These are phyloP conservation scores for Trissolcus brochymenae DNA, from an alignment of 2,888 invertebrate species.

Conservation along the genomic window DNA sequence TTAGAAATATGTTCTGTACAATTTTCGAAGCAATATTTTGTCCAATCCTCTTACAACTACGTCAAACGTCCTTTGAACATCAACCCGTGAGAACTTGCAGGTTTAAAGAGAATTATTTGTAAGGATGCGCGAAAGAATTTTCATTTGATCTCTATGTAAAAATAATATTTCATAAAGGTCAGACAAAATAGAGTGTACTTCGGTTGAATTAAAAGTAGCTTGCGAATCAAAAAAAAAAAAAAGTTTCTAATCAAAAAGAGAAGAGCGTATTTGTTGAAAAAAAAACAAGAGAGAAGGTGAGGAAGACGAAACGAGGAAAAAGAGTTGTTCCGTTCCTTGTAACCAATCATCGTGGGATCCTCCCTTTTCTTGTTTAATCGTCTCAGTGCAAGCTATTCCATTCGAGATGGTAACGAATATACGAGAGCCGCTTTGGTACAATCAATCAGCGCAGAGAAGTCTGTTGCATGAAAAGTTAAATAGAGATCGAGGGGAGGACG, in stretches of 20 bases:
- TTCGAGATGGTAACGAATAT: constrained; percentile 56
- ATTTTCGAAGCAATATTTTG: too few species aligned
- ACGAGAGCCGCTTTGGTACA: constrained; percentile 50
- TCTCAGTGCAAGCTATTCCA: constrained; percentile 54
- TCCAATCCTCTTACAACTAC: too few species aligned
- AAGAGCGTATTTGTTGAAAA: constrained; percentile 27
- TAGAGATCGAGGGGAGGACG: constrained; percentile 1
- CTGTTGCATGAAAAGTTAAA: constrained; percentile 46
- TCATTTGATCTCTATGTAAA: not conserved
- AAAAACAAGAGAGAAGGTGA: not conserved
- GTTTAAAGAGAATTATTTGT: too few species aligned
- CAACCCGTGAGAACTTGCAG: too few species aligned
- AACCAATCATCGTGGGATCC: constrained; percentile 54
- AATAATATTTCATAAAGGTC: not conserved
- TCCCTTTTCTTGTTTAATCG: constrained; percentile 57
- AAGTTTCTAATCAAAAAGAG: constrained; percentile 13
- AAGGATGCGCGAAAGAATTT: too few species aligned
- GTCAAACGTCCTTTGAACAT: too few species aligned
- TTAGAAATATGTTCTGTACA: not conserved
- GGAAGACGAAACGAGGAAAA: constrained; percentile 5
- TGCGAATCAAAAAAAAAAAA: constrained; percentile 19
- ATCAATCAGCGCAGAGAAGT: constrained; percentile 46
- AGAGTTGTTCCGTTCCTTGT: constrained; percentile 51
- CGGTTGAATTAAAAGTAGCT: constrained; percentile 4
- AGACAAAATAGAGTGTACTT: not conserved